Evolutionary conservation across 2,888 invertebrate genomes (phyloP).

Genomic region (Abscondita cerata): DNA sequence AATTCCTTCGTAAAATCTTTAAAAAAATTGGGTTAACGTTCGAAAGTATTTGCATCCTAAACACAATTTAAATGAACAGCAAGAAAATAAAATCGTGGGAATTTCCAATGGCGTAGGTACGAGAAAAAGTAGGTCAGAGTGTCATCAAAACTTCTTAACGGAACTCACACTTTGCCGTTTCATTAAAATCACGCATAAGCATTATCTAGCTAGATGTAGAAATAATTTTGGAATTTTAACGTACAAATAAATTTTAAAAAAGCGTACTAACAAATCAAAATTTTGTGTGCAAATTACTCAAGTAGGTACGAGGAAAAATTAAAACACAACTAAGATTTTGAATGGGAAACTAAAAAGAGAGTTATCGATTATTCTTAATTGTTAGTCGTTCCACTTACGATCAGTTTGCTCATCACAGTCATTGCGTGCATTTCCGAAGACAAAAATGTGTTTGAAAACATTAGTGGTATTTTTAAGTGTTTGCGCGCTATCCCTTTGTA

Average conservation of each 20-base stretch:
- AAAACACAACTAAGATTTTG: background rate
- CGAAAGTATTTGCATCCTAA: too few species aligned
- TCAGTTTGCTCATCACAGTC: slow-evolving; percentile 4
- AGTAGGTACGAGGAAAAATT: background rate
- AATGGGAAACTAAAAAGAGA: slow-evolving; percentile 28
- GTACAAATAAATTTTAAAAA: too few species aligned
- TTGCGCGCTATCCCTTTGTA: slow-evolving; percentile 36
- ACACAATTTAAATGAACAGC: too few species aligned
- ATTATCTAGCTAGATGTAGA: background rate
- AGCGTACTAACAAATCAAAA: too few species aligned
- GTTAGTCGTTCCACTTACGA: background rate
- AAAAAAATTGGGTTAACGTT: too few species aligned
- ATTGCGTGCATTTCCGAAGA: background rate
- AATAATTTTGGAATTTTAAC: background rate
- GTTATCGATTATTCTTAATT: slow-evolving; percentile 17
- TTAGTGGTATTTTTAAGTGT: background rate
- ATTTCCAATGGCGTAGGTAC: slow-evolving; percentile 27
- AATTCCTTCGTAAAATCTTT: too few species aligned
- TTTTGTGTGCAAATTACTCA: background rate
- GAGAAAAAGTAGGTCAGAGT: slow-evolving; percentile 34
- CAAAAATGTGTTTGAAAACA: slow-evolving; percentile 8
- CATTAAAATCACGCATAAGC: too few species aligned
- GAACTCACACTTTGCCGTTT: background rate
- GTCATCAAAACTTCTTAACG: slow-evolving; percentile 24
- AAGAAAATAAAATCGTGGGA: slow-evolving; percentile 8